Evolutionary conservation across 2,888 invertebrate species (phyloP), one percentile per base, ranked within the genome.

Genomic region (Trichacis sp.): DNA sequence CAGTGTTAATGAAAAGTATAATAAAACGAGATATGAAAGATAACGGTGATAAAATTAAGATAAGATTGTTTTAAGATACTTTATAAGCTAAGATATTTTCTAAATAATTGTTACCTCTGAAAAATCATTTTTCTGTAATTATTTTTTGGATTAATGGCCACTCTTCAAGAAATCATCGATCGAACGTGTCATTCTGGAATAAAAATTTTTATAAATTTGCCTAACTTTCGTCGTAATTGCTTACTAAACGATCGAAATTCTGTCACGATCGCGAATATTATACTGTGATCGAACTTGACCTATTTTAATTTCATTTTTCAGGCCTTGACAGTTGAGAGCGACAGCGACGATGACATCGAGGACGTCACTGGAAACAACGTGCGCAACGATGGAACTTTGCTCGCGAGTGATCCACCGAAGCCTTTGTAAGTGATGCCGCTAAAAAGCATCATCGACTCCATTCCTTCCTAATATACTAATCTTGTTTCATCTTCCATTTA

Each of bases 341-440:
- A 85, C 59, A 92, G 92, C 52, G 93, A 93, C 78, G 92, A 91
- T 68, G 94, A 94, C 81, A 92, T 92, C 12, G 94, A 94, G 79
- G 92, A 92, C 33, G 93, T 93, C 77, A 93, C 92, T 78, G 92
- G 92, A 74, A 91, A 91, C 71, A 93, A 93, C 59, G 88, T 92
- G 72, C 88, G 95, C 72, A 95, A 96, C 78, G 97, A 98, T 85
- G 98, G 97, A 68, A 97, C 98, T 1, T 88, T 98, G 56, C 88
- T 97, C 54, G 97, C 97, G 67, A 97, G 97, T 78, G 97, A 98
- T 87, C 97, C 97, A 56, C 96, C 97, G 17, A 94, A 97, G 85
- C 97, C 97, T 77, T 92, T 98, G 96, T 95, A 87, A 93, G 94
- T 91, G 76, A 20, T 1, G n/a, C 8, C 24, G 33, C 33, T n/a